Evolutionary conservation across 2,888 invertebrate genomes (phyloP), one percentile per base, ranked within the genome.

Genomic region (Atrina japonica): DNA sequence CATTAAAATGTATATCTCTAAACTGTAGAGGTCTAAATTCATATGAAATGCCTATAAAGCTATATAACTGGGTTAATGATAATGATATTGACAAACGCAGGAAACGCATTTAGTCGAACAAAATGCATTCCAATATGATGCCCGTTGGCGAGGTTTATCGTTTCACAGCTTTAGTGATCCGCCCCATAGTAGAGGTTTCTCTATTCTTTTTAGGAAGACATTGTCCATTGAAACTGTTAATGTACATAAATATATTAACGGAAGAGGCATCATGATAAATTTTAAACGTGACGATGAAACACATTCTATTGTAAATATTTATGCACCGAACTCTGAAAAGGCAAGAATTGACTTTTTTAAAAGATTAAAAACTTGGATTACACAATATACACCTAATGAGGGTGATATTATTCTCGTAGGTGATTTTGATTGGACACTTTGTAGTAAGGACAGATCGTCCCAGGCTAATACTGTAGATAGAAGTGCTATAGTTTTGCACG

Each of bases 331-430:
- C 16, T 18, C n/a, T 47, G 47, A 47, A 21, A 47, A 47, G 21
- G 47, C 47, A 47, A 47, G 47, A 21, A 21, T 16, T 18, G 47
- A 47, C 16, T 47, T 47, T 47, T 47, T 47, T n/a, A 47, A 47
- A 47, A n/a, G 7, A 16, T 47, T 47, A 47, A 47, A 16, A 21
- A 47, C 47, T 18, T 47, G 47, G 7, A 21, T 47, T 47, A 9
- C 16, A 16, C 47, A 47, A 47, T 47, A 47, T 47, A 18, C 47
- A 47, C n/a, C 16, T 18, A 47, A 47, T 47, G 47, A 47, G 6
- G 47, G 47, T 18, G 16, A 47, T 47, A n/a, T 21, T 5, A 47
- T 47, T 47, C 47, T 47, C 5, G 18, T 47, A 6, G 47, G 21
- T 18, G 47, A 47, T 16, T 47, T 47, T 21, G 16, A 47, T 47